Percentiles rank a stretch among this genome's conserved stretches.
phyloP scores from a whole-genome alignment of 2,797 vertebrate genomes.

The Gymnothorax javanicus region DNA sequence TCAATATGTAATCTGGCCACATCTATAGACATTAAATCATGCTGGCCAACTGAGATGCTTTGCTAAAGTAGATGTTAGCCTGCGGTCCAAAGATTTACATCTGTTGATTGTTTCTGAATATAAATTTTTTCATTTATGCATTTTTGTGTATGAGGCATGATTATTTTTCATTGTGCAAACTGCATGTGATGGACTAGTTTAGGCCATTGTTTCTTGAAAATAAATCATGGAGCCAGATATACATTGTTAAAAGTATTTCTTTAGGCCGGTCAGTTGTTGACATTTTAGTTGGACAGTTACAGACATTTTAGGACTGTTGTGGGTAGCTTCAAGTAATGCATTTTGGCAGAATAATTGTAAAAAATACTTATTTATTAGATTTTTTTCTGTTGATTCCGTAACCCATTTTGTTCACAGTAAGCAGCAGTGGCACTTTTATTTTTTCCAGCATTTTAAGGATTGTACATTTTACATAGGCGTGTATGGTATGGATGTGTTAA shows the following conservation, averaged over 20 bases:
- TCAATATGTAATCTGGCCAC: not conserved
- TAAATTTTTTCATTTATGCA: not conserved
- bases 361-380: not conserved
- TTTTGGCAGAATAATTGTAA: too few relatives aligned
- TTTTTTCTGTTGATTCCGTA: not conserved
- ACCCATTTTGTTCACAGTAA: not conserved
- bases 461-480: not conserved
- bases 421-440: not conserved
- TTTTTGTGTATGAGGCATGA: not conserved
- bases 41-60: slow-evolving; percentile 1
- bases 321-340: too few relatives aligned
- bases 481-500: not conserved
- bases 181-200: not conserved
- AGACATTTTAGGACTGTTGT: too few relatives aligned
- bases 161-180: slow-evolving; percentile 15
- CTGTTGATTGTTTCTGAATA: not conserved
- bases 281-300: too few relatives aligned
- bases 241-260: not conserved
- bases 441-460: not conserved
- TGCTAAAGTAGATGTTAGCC: not conserved
- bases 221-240: not conserved
- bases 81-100: not conserved
- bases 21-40: slow-evolving; percentile 10
- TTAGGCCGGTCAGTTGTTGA: too few relatives aligned
- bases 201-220: not conserved